These are phyloP conservation scores for Aplocera efformata DNA, from an alignment of 2,888 invertebrate genomes.

Conservation along the genomic window DNA sequence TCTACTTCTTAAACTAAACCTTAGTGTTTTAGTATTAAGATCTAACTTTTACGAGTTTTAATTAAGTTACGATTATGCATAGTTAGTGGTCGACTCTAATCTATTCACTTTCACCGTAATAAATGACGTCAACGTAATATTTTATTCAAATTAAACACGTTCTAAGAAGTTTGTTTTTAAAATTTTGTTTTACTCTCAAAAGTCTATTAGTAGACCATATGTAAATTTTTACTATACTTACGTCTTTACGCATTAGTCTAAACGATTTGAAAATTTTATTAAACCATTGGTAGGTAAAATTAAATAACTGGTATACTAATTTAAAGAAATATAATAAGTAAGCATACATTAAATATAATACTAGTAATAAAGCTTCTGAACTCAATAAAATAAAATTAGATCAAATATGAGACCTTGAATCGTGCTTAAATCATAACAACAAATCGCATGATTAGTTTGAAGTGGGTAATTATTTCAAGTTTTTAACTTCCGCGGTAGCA, in stretches of 20 bases:
- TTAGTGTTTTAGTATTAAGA: too few relatives aligned
- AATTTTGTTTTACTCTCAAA: too few relatives aligned
- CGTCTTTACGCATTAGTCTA: too few relatives aligned
- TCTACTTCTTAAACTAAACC: too few relatives aligned
- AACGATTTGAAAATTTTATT: too few relatives aligned
- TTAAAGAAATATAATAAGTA: too few relatives aligned
- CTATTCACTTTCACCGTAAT: conserved; percentile 17
- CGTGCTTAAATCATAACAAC: conserved; percentile 17
- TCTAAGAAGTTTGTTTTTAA: too few relatives aligned
- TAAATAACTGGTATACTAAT: too few relatives aligned
- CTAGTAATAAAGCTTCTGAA: conserved; percentile 6
- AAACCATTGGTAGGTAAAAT: too few relatives aligned
- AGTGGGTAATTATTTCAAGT: conserved; percentile 26
- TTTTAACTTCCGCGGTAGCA: conserved; percentile 27
- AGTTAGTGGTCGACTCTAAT: conserved; percentile 4
- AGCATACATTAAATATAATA: too few relatives aligned
- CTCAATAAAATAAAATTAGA: conserved; percentile 30
- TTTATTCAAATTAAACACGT: not conserved
- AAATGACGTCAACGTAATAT: conserved; percentile 4
- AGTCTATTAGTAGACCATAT: too few relatives aligned
- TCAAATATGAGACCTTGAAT: conserved; percentile 29
- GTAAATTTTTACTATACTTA: too few relatives aligned
- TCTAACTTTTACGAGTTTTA: not conserved
- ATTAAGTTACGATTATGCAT: not conserved
- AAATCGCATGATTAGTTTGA: conserved; percentile 27